Base-by-base conservation (phyloP, 2,797 vertebrate species). In the Taenioides sp. region DNA sequence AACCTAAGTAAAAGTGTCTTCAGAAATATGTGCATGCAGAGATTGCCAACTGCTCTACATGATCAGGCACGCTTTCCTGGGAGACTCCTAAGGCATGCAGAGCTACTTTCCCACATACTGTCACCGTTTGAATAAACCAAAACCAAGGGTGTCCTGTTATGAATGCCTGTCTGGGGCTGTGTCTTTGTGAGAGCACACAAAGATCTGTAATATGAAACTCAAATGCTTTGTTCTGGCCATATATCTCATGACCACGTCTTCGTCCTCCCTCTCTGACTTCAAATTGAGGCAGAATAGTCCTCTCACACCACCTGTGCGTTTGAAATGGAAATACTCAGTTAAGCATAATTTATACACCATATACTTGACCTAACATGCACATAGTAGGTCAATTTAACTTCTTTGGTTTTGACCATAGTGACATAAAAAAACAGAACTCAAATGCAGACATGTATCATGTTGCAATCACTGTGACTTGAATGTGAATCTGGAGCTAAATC, bases 191-290 rank as follows among this genome's bases (percentile, higher is more conserved):
- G 50, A 54, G 2, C 65, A 65, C 74, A 60, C 71, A 61, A 78
- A 76, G 70, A 72, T 69, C 27, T 71, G 34, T 77, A 25, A 71
- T 64, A 12, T 57, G 63, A 79, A 47, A 50, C 63, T 62, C 69
- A 73, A 72, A 68, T 43, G n/a, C 63, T 79, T 88, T 88, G 79
- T 88, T 80, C 58, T 80, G 73, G 76, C 75, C 64, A 71, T 76
- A 75, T 82, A 73, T 85, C 83, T 80, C 75, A 84, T 91, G 86
- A 89, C 88, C 84, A 86, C 85, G 74, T 83, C 80, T 79, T 79
- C 82, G 84, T 23, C 63, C 73, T 82, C 72, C 78, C 80, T 72
- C 77, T 77, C 70, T 65, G 75, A 80, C 61, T 58, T 61, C 23
- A 31, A 7, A 75, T 61, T 62, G 23, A 65, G 40, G 23, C 16